These are phyloP conservation scores for Lasioglossum calceatum DNA, from an alignment of 2,888 invertebrate genomes.

Conservation along the genomic window DNA sequence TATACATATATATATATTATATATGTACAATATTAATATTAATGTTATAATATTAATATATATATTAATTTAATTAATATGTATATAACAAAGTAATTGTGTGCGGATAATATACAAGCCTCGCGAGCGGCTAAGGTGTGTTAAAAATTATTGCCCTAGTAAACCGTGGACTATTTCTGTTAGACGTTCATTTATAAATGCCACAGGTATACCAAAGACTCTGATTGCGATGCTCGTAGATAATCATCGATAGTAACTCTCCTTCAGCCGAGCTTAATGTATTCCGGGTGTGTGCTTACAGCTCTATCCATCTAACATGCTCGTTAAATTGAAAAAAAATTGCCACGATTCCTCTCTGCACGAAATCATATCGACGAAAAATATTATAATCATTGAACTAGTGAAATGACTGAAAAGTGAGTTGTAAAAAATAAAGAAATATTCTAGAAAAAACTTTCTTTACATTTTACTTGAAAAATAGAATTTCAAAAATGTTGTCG, in stretches of 20 bases:
- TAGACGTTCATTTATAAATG: slow-evolving; percentile 68
- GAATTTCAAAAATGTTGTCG: not conserved
- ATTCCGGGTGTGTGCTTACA: slow-evolving; percentile 47
- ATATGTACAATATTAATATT: no score
- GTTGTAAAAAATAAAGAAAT: not conserved
- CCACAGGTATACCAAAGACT: slow-evolving; percentile 65
- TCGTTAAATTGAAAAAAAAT: slow-evolving; percentile 40
- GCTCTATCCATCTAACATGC: slow-evolving; percentile 29
- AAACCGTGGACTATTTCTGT: slow-evolving; percentile 54
- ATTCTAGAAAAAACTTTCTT: no score
- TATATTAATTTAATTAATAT: no score
- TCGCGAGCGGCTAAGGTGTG: slow-evolving; percentile 62
- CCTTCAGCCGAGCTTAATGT: slow-evolving; percentile 47
- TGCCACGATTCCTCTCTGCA: not conserved
- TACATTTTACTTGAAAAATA: not conserved
- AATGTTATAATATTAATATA: no score
- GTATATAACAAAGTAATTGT: slow-evolving; percentile 34
- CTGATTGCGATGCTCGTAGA: slow-evolving; percentile 67
- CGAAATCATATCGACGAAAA: not conserved
- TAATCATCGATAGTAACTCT: slow-evolving; percentile 67
- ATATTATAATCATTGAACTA: not conserved
- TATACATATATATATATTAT: no score
- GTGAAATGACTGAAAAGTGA: not conserved
- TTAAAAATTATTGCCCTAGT: slow-evolving; percentile 71
- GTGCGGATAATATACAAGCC: slow-evolving; percentile 49